A percentile compares a stretch with the other conserved stretches of the same genome.
Conservation (phyloP, 2,888 invertebrate genomes). For the Campoletis raptor region DNA sequence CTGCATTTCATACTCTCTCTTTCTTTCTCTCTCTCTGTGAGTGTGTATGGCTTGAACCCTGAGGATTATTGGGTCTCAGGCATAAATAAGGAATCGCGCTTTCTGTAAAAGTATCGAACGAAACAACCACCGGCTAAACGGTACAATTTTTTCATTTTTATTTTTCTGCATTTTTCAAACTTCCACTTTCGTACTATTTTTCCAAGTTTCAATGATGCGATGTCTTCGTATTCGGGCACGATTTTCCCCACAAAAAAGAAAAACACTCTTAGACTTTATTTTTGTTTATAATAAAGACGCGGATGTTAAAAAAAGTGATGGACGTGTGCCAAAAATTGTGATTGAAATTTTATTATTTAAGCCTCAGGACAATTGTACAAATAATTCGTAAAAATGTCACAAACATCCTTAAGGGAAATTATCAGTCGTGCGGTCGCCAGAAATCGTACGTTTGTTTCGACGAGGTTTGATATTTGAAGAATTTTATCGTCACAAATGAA, state of each 20-base stretch:
- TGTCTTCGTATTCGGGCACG: background rate
- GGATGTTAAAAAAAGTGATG: no score
- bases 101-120: background rate
- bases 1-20: conserved; percentile 3
- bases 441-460: background rate
- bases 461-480: background rate
- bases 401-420: no score
- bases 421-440: background rate
- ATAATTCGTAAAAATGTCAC: no score
- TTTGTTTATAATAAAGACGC: no score
- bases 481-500: background rate
- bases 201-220: background rate
- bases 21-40: background rate
- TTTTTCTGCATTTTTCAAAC: background rate
- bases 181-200: background rate
- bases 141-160: background rate
- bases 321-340: no score
- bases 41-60: background rate
- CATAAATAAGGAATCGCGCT: background rate
- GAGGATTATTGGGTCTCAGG: background rate
- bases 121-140: background rate
- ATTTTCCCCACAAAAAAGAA: no score
- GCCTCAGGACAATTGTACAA: no score
- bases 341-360: no score
- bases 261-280: no score